phyloP scores from a whole-genome alignment of 1,140 invertebrate genomes.

The Limonius californicus region DNA sequence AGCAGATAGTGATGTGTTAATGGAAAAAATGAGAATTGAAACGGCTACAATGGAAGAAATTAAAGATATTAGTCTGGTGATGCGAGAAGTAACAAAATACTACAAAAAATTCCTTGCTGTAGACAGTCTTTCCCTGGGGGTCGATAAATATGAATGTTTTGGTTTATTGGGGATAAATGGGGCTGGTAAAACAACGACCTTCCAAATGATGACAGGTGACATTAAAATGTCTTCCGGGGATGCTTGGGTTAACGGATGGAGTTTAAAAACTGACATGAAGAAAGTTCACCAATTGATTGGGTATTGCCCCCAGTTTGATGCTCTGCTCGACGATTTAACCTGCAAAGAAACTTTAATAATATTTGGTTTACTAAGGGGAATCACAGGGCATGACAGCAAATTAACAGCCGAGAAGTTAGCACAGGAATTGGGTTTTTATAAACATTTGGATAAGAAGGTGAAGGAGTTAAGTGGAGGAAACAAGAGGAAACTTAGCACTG shows the following conservation, averaged over 20 bases:
- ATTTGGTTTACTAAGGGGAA: slow-evolving; percentile 70
- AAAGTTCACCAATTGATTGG: slow-evolving; percentile 55
- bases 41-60: not conserved
- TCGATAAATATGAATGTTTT: slow-evolving; percentile 72
- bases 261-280: slow-evolving; percentile 52
- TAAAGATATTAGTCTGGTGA: slow-evolving; percentile 43
- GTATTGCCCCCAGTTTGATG: slow-evolving; percentile 82
- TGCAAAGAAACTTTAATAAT: slow-evolving; percentile 72
- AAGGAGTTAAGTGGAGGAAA: slow-evolving; percentile 83
- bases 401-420: slow-evolving; percentile 42
- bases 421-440: slow-evolving; percentile 48
- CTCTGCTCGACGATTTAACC: slow-evolving; percentile 73
- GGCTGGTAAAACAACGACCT: slow-evolving; percentile 72
- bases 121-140: slow-evolving; percentile 62
- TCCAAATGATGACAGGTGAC: slow-evolving; percentile 88
- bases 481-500: slow-evolving; percentile 90
- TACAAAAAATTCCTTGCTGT: slow-evolving; percentile 67
- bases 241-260: slow-evolving; percentile 45
- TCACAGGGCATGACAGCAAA: slow-evolving; percentile 49
- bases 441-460: slow-evolving; percentile 54
- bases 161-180: slow-evolving; percentile 85
- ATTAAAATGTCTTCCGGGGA: slow-evolving; percentile 48
- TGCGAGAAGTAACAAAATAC: slow-evolving; percentile 61
- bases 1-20: slow-evolving; percentile 23
- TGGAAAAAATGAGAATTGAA: slow-evolving; percentile 23